Evolutionary conservation across 2,113 vertebrate genomes (phyloP).

Genomic region (Poeciliopsis turrubarensis): DNA sequence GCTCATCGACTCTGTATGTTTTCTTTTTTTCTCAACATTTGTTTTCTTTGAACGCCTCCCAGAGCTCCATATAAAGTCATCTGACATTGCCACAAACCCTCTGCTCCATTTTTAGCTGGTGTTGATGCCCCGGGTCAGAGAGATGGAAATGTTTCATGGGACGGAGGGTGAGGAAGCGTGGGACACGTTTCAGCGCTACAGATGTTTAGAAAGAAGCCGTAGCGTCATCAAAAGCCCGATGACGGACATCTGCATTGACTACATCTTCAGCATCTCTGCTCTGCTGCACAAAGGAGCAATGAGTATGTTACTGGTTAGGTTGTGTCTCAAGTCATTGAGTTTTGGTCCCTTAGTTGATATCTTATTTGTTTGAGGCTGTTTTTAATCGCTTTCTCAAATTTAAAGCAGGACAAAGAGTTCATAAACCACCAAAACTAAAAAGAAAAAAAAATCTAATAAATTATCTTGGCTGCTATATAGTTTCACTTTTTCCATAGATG

Average conservation of each 20-base stretch:
- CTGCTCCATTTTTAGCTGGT: slow-evolving; percentile 81
- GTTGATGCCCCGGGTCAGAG: slow-evolving; percentile 91
- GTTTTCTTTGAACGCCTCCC: neutral
- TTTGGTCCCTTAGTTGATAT: neutral
- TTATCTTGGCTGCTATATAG: too few species aligned
- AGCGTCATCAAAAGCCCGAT: slow-evolving; percentile 92
- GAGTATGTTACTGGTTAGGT: slow-evolving; percentile 71
- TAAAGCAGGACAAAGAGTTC: too few species aligned
- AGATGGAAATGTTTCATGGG: slow-evolving; percentile 91
- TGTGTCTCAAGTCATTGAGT: neutral
- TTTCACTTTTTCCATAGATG: too few species aligned
- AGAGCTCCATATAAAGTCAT: neutral
- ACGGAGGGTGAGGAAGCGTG: slow-evolving; percentile 84
- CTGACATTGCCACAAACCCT: neutral
- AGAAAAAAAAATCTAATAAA: neutral
- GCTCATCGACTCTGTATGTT: slow-evolving; percentile 91
- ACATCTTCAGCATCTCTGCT: slow-evolving; percentile 94
- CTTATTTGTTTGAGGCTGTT: neutral
- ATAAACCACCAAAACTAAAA: neutral
- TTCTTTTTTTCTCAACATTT: neutral
- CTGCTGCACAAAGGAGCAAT: slow-evolving; percentile 90
- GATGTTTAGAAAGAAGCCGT: slow-evolving; percentile 94
- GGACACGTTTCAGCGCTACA: slow-evolving; percentile 95
- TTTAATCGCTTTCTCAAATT: neutral
- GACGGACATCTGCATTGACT: slow-evolving; percentile 92